Base-by-base conservation (phyloP, 2,797 vertebrate species). In the Enteromius viviparus region DNA sequence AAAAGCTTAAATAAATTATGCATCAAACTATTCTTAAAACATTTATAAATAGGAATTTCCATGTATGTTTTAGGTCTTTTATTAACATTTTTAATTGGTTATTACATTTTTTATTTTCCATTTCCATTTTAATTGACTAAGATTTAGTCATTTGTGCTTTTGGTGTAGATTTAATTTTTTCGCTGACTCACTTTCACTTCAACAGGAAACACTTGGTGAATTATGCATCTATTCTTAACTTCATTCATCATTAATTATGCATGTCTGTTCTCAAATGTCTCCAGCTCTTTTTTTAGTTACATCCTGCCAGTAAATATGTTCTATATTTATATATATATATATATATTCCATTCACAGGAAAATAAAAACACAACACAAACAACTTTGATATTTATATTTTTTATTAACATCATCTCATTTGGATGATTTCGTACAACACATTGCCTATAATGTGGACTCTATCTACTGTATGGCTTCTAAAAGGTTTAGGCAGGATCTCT, bases 191-290 rank as follows among this genome's bases (percentile, higher is more conserved):
- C 53, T 71, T 72, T 81, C 79, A 72, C 78, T 21, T 29, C 7
- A 17, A 3, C 51, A 45, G 66, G 23, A 80, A 58, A 45, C 34
- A 10, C 17, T 72, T 47, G 3, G 12, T 45, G n/a, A 77, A 45
- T 62, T 45, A 77, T 58, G 71, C 26, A 55, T 55, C 29, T n/a
- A 55, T 75, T 69, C 34, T 26, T 55, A 58, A 55, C 34, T 3
- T 70, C 23, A 19, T 19, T 34, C 15, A 65, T 65, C 29, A 32
- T 80, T n/a, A 71, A 64, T 64, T 37, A 81, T 81, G 55, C 69
- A 74, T 49, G 40, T 4, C 19, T 51, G 45, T 26, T 58, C 80
- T 81, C 69, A 64, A 10, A 72, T 81, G 7, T 15, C 45, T 40
- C 3, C 12, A 0, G 6, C 14, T 78, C 10, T 5, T 53, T 66